Base-by-base conservation (phyloP, 2,888 invertebrate species). In the Helleia helle region DNA sequence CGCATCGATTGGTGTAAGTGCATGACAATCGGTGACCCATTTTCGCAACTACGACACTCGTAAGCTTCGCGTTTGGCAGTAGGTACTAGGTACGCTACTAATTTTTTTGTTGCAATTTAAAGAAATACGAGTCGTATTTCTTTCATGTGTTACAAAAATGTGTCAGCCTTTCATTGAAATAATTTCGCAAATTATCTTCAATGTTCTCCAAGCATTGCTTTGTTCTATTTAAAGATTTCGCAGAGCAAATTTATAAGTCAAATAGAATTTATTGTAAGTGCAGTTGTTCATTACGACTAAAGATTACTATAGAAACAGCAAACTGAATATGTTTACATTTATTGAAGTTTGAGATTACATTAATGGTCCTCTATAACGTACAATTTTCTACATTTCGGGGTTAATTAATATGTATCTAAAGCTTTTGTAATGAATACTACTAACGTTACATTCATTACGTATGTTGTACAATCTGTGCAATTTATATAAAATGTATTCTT, bases 1-100 rank as follows among this genome's bases (percentile, higher is more conserved):
- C 71, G 63, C 69, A 70, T 71, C 64, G 69, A 70, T 68, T 71
- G 54, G 57, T 67, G 63, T 62, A 60, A 62, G 64, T 74, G 71
- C 67, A 73, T 65, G 65, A 63, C 68, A 71, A 59, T 58, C 59
- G 59, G 68, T 80, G 81, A 79, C 81, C 80, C 68, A 80, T 77
- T 80, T 81, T 72, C 67, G 61, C 65, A 71, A 71, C 62, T 63
- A 70, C 66, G 59, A 65, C 65, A 69, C 66, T 71, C 69, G 65
- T 68, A 62, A 71, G 62, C 58, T 62, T 59, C 56, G 59, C 63
- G 59, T 63, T 70, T 71, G 67, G 68, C 70, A 73, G 63, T 66
- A 68, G 62, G n/a, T n/a, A n/a, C n/a, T n/a, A n/a, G 60, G 22
- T 22, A 22, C 8, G 5, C 5, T 2, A 22, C 5, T n/a, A n/a